phyloP scores from a whole-genome alignment of 2,113 vertebrate genomes.

The Callospermophilus lateralis region DNA sequence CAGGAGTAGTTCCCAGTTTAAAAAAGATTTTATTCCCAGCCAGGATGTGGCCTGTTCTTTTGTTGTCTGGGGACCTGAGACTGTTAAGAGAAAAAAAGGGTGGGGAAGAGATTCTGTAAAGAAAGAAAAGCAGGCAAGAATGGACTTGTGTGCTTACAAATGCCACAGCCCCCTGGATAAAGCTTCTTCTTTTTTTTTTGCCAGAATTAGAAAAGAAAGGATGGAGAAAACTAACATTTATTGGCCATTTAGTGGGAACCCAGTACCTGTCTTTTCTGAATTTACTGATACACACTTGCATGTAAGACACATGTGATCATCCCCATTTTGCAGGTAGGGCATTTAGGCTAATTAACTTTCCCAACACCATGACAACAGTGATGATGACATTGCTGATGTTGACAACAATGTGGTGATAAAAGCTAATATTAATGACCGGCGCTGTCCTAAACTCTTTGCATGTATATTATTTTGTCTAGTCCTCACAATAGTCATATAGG shows the following conservation, averaged over 20 bases:
- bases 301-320: neutral
- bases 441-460: neutral
- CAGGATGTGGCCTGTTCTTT: slow-evolving; percentile 53
- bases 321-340: slow-evolving; percentile 6
- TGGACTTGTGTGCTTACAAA: neutral
- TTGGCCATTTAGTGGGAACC: neutral
- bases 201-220: neutral
- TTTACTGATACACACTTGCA: neutral
- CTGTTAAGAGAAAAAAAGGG: slow-evolving; percentile 11
- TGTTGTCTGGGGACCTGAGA: slow-evolving; percentile 57
- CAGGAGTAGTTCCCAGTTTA: neutral
- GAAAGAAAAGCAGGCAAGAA: slow-evolving; percentile 26
- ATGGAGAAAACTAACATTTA: neutral
- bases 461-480: neutral
- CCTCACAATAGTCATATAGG: neutral
- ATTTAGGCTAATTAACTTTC: slow-evolving; percentile 2
- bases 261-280: neutral
- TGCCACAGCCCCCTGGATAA: neutral
- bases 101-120: neutral
- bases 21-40: slow-evolving; percentile 1
- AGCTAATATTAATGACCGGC: neutral
- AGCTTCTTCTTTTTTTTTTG: neutral
- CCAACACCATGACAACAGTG: neutral
- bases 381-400: too few species aligned
- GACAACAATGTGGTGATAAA: too few species aligned